Evolutionary conservation across 1,140 invertebrate genomes (phyloP).

Genomic region (Drosophila ogumai): DNA sequence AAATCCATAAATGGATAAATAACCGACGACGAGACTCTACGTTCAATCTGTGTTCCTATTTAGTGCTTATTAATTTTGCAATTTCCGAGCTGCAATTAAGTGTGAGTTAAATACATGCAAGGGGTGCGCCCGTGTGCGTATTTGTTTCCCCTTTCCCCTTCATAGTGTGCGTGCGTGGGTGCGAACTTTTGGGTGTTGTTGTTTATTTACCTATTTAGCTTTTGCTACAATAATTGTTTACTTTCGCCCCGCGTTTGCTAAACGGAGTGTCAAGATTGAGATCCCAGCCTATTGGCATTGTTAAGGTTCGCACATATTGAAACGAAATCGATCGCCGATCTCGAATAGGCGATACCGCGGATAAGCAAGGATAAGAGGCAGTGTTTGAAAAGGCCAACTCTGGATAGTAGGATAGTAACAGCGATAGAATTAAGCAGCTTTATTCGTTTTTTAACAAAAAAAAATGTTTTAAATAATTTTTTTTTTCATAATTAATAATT

Average conservation of each 20-base stretch:
- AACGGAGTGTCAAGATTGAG: conserved; percentile 29
- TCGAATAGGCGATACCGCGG: conserved; percentile 16
- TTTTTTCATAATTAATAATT: too few species aligned
- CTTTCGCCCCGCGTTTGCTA: conserved; percentile 16
- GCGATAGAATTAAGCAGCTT: background rate
- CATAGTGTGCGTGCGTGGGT: conserved; percentile 25
- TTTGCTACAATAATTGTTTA: conserved; percentile 22
- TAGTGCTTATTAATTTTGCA: conserved; percentile 47
- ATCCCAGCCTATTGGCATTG: conserved; percentile 8
- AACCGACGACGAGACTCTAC: conserved; percentile 5
- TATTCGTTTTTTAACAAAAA: background rate
- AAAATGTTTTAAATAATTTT: too few species aligned
- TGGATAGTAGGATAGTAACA: background rate
- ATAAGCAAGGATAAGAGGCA: background rate
- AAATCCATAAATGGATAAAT: conserved; percentile 46
- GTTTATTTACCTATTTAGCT: conserved; percentile 62
- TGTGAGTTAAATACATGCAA: conserved; percentile 28
- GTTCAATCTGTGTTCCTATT: conserved; percentile 71
- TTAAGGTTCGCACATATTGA: conserved; percentile 56
- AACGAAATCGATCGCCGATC: background rate
- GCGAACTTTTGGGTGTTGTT: conserved; percentile 43
- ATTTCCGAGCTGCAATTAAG: conserved; percentile 61
- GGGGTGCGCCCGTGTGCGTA: conserved; percentile 17
- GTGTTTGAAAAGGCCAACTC: background rate
- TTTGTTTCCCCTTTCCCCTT: background rate